These are phyloP conservation scores for Ladona fulva DNA, from an alignment of 1,140 invertebrate species.

Conservation along the genomic window DNA sequence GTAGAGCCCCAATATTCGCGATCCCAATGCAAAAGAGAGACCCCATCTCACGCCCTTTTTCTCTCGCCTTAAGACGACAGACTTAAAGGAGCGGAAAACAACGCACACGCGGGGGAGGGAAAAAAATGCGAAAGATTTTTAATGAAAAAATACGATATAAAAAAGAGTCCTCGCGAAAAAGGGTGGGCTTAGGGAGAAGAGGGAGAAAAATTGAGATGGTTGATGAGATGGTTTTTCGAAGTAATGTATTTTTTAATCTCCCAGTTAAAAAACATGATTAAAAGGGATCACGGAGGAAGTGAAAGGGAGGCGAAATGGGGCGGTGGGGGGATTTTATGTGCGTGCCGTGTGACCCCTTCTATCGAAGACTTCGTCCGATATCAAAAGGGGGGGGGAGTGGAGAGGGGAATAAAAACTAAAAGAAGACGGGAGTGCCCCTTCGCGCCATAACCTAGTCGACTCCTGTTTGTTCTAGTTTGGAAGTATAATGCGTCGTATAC, in stretches of 20 bases:
- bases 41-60: background rate
- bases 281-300: background rate
- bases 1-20: too few relatives aligned
- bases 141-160: constrained; percentile 11
- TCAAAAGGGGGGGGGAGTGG: background rate
- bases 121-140: background rate
- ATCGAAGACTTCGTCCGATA: background rate
- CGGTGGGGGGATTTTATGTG: background rate
- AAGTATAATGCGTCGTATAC: too few relatives aligned
- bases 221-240: background rate
- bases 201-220: background rate
- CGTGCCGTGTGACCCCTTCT: background rate
- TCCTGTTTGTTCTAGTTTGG: too few relatives aligned
- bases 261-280: constrained; percentile 10
- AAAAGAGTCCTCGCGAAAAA: background rate
- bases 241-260: constrained; percentile 3
- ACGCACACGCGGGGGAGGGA: background rate
- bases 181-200: background rate
- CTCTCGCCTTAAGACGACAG: background rate
- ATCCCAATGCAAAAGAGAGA: too few relatives aligned
- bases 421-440: too few relatives aligned
- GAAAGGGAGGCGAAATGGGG: too few relatives aligned
- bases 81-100: background rate
- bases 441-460: too few relatives aligned
- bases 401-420: background rate